phyloP scores from a whole-genome alignment of 2,888 invertebrate species.

The Ormyrus pomaceus region DNA sequence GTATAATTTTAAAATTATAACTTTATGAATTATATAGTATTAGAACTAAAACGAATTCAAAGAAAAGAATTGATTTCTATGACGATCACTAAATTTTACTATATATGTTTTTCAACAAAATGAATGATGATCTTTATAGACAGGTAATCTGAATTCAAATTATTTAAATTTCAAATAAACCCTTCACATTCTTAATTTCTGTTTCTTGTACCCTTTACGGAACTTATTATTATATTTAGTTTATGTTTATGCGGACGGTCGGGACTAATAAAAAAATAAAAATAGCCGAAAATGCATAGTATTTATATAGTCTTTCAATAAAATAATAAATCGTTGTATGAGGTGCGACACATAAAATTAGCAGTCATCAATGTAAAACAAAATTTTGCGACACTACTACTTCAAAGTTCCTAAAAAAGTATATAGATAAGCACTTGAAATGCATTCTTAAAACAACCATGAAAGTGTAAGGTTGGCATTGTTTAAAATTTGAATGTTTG shows the following conservation, averaged over 20 bases:
- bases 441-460: too few species aligned
- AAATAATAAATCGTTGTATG: constrained; percentile 12
- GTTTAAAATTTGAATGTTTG: too few species aligned
- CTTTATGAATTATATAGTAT: neutral
- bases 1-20: neutral
- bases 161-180: constrained; percentile 20
- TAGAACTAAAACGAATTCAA: neutral
- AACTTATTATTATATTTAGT: constrained; percentile 25
- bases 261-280: constrained; percentile 18
- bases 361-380: constrained; percentile 6
- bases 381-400: too few species aligned
- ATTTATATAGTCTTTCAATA: neutral
- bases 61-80: too few species aligned
- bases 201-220: constrained; percentile 15
- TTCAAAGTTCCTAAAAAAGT: too few species aligned
- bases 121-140: neutral
- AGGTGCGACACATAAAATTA: constrained; percentile 16
- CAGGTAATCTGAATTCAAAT: neutral
- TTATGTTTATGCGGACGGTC: constrained; percentile 36
- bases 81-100: neutral
- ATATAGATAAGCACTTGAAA: too few species aligned
- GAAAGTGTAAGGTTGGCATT: too few species aligned
- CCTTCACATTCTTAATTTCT: neutral
- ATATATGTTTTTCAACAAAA: neutral
- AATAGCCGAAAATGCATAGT: constrained; percentile 28